Conservation (phyloP, 2,888 invertebrate species). For the Euclidia mi region DNA sequence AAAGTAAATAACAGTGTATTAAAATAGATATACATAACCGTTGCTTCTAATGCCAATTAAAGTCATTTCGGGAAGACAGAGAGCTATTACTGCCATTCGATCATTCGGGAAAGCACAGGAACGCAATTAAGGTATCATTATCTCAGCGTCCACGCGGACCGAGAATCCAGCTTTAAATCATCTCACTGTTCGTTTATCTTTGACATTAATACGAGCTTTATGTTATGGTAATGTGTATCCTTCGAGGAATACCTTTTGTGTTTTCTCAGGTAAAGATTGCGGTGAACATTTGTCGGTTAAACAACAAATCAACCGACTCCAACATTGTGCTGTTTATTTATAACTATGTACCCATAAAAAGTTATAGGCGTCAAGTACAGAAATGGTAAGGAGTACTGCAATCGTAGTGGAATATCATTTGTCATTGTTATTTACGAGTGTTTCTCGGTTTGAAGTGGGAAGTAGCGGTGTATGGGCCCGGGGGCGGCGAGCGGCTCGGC, state of each 20-base stretch:
- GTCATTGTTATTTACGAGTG: conserved; percentile 78
- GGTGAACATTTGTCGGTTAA: conserved; percentile 20
- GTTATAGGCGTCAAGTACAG: conserved; percentile 64
- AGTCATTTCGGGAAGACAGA: conserved; percentile 73
- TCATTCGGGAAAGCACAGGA: conserved; percentile 77
- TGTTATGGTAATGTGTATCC: conserved; percentile 55
- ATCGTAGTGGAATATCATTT: conserved; percentile 70
- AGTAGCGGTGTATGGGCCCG: conserved; percentile 52
- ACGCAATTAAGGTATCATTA: conserved; percentile 83
- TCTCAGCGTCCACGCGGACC: conserved; percentile 62
- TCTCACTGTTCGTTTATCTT: conserved; percentile 66
- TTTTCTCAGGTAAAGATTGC: conserved; percentile 26
- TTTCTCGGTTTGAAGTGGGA: conserved; percentile 67
- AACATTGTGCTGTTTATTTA: conserved; percentile 54
- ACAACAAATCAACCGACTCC: conserved; percentile 20
- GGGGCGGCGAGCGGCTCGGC: conserved; percentile 61
- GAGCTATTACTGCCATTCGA: conserved; percentile 84
- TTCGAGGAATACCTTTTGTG: conserved; percentile 28
- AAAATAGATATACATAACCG: conserved; percentile 57
- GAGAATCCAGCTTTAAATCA: conserved; percentile 72
- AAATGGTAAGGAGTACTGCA: conserved; percentile 62
- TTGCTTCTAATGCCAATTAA: conserved; percentile 71
- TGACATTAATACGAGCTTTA: conserved; percentile 67
- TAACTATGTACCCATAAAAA: conserved; percentile 70
- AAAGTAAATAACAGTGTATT: conserved; percentile 41